Base-by-base conservation (phyloP, 2,888 invertebrate species). In the Drosophila nigricruria region DNA sequence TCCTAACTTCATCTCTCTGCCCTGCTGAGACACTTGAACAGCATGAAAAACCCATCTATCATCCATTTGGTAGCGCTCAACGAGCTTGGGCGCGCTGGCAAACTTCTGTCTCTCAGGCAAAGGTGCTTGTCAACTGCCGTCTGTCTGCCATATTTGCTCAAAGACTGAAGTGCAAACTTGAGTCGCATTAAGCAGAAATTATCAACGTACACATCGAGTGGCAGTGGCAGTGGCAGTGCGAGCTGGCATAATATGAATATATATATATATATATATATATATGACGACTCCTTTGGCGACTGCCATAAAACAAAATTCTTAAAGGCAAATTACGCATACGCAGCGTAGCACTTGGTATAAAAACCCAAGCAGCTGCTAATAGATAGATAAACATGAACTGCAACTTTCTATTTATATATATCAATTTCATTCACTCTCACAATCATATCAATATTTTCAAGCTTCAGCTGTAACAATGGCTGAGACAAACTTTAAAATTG, bases 111-210 rank as follows among this genome's bases (percentile, higher is more conserved):
- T 60, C 61, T 36, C 49, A 18, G 61, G 64, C 74, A 61, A 79
- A 58, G 74, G 84, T 73, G 78, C 81, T 79, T 69, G 70, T 75
- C 83, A 77, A 76, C 77, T 63, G 63, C 74, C 58, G 63, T 66
- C 71, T 71, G 64, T 57, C 73, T 79, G 82, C 66, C 80, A 83
- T 84, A 84, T 88, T 84, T 88, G 83, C 77, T 74, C 67, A 82
- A 82, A 82, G 86, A 88, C 78, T 88, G 80, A 66, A 84, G 81
- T 88, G 85, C 82, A 86, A 85, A 86, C 87, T 85, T 81, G 67
- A 85, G 81, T 83, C 77, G 81, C 81, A 83, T 87, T 85, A 81
- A 84, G 87, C 74, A 70, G 65, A 81, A 88, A 88, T 88, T 86
- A 88, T 85, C 87, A 79, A 70, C 65, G 77, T 70, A 86, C 84